Evolutionary conservation across 2,888 invertebrate species (phyloP).

Genomic region (Phortica magna): DNA sequence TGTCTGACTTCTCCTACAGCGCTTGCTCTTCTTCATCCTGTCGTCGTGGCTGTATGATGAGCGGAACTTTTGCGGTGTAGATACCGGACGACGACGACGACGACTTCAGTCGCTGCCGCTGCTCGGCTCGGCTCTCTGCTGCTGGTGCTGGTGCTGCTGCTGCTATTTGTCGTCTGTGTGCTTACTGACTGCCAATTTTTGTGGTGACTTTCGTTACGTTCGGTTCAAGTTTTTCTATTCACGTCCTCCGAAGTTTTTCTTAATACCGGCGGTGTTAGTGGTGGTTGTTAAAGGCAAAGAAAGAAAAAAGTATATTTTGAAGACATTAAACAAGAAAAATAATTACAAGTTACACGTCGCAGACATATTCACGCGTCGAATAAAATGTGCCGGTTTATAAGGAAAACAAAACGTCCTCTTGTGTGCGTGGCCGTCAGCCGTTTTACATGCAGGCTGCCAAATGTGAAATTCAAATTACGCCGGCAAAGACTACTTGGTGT

Average conservation of each 20-base stretch:
- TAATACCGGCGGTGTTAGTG: constrained; percentile 33
- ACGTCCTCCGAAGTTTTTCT: background rate
- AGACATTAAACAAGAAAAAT: background rate
- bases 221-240: background rate
- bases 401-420: background rate
- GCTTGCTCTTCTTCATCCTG: background rate
- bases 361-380: background rate
- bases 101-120: constrained; percentile 22
- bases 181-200: constrained; percentile 39
- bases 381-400: constrained; percentile 1
- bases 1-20: background rate
- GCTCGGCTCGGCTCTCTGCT: background rate
- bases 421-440: background rate
- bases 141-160: background rate
- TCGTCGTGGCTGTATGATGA: background rate
- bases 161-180: constrained; percentile 17
- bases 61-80: constrained; percentile 50
- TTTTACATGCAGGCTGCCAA: background rate
- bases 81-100: constrained; percentile 54
- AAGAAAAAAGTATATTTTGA: constrained; percentile 13
- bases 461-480: constrained; percentile 1
- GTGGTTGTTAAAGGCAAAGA: constrained; percentile 24
- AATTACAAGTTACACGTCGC: background rate
- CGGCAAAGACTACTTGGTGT: background rate
- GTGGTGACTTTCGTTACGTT: constrained; percentile 51